Conservation (phyloP, 2,797 vertebrate species). For the Chaetophractus vellerosus region DNA sequence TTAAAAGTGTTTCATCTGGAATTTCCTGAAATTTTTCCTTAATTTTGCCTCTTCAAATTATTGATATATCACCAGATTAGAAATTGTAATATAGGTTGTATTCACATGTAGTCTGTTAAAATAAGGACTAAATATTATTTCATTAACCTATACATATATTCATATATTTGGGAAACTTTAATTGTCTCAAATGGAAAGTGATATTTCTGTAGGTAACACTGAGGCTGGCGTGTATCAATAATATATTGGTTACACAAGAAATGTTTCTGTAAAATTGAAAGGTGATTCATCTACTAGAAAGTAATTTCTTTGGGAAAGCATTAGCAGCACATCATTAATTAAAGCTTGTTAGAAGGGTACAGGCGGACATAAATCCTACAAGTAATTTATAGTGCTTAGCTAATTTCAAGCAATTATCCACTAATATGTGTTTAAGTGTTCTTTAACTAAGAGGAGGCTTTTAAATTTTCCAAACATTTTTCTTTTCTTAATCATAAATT, state of each 20-base stretch:
- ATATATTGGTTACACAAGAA: conserved; percentile 87
- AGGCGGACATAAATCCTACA: conserved; percentile 91
- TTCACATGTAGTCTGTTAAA: conserved; percentile 67
- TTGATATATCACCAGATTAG: conserved; percentile 22
- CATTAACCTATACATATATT: conserved; percentile 56
- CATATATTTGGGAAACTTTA: conserved; percentile 43
- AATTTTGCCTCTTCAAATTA: conserved; percentile 59
- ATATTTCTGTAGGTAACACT: conserved; percentile 66
- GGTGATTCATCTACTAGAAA: conserved; percentile 90
- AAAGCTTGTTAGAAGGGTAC: conserved; percentile 91
- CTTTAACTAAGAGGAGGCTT: conserved; percentile 90
- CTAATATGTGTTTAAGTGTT: conserved; percentile 92
- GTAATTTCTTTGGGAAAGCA: conserved; percentile 91
- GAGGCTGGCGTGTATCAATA: conserved; percentile 85
- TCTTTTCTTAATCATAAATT: conserved; percentile 89
- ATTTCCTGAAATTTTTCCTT: conserved; percentile 23
- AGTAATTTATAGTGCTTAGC: conserved; percentile 92
- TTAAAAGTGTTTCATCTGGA: conserved; percentile 50
- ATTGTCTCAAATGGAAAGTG: conserved; percentile 28
- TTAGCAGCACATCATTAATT: conserved; percentile 92
- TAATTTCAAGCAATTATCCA: conserved; percentile 92
- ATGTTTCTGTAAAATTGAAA: conserved; percentile 90
- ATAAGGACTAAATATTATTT: conserved; percentile 54
- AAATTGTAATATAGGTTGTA: conserved; percentile 66
- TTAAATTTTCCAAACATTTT: conserved; percentile 90